Conservation (phyloP, 92 coral and sea anemone genomes). For the Parazoanthus darwini region DNA sequence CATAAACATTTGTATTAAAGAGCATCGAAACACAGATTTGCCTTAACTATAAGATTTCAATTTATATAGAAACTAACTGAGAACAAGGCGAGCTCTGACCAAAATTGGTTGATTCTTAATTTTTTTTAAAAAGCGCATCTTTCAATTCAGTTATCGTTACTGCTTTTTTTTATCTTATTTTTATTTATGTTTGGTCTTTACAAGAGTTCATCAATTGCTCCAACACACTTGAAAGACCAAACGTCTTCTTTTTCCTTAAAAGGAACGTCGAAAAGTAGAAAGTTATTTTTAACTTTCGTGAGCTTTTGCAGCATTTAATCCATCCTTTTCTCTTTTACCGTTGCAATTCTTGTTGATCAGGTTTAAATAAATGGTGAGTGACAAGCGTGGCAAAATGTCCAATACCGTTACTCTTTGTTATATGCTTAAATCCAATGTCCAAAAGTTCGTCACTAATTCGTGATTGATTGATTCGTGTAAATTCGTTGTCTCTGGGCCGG, state of each 20-base stretch:
- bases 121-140: background rate
- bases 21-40: too few relatives aligned
- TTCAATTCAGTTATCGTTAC: background rate
- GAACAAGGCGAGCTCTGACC: too few relatives aligned
- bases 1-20: too few relatives aligned
- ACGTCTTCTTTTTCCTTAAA: background rate
- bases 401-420: background rate
- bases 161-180: too few relatives aligned
- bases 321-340: background rate
- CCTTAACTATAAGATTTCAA: too few relatives aligned
- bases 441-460: background rate
- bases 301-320: background rate
- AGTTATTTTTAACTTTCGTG: background rate
- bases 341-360: too few relatives aligned
- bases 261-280: background rate
- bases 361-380: background rate
- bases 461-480: background rate
- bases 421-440: background rate
- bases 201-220: conserved; percentile 23
- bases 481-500: background rate
- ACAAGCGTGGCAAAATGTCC: conserved; percentile 18
- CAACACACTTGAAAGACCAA: background rate
- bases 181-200: background rate
- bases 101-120: too few relatives aligned
- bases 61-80: too few relatives aligned